Evolutionary conservation across 2,888 invertebrate genomes (phyloP).

Genomic region (Idaea aversata): DNA sequence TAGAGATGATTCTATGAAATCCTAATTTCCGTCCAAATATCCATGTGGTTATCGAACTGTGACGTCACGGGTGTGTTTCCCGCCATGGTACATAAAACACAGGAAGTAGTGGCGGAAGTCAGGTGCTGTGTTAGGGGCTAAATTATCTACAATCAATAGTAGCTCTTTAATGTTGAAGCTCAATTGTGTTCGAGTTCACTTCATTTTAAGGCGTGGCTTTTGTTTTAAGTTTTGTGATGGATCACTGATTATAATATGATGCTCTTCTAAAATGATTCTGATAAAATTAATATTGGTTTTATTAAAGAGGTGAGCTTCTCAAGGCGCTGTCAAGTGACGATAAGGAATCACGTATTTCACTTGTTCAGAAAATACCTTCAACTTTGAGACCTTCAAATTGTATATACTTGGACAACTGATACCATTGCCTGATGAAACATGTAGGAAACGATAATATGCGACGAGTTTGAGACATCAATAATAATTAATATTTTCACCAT

Average conservation of each 20-base stretch:
- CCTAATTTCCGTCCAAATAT: not conserved
- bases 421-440: too few species aligned
- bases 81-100: constrained; percentile 48
- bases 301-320: too few species aligned
- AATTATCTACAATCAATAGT: not conserved
- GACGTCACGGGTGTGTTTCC: constrained; percentile 53
- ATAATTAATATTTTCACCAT: too few species aligned
- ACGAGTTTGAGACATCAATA: too few species aligned
- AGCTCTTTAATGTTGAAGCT: not conserved
- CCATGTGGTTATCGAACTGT: constrained; percentile 39
- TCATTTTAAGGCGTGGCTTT: not conserved
- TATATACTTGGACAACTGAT: too few species aligned
- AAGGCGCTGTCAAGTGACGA: too few species aligned
- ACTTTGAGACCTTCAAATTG: too few species aligned
- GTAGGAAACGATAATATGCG: too few species aligned
- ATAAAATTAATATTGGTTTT: not conserved
- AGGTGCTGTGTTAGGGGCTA: constrained; percentile 38
- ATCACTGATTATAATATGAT: not conserved
- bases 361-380: too few species aligned
- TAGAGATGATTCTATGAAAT: too few species aligned
- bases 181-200: not conserved
- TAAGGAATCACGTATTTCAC: too few species aligned
- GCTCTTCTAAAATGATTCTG: not conserved
- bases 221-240: not conserved
- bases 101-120: constrained; percentile 61